Conservation (phyloP, 2,113 vertebrate genomes). For the Sylvia atricapilla region DNA sequence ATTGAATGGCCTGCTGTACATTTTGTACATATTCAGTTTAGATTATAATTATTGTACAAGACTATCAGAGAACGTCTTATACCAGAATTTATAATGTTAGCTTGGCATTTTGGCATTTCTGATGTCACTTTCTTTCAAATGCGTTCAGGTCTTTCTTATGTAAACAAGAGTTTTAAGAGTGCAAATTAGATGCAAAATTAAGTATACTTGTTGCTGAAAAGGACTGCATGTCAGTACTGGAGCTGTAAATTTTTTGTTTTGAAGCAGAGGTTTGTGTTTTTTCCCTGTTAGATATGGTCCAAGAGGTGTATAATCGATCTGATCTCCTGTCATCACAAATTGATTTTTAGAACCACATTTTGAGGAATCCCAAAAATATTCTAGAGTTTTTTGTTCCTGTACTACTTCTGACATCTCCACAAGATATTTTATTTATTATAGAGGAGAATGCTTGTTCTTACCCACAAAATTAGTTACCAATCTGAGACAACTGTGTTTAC, state of each 20-base stretch:
- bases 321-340: not conserved
- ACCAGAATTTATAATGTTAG: not conserved
- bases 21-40: not conserved
- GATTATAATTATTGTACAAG: not conserved
- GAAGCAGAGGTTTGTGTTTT: fast-evolving
- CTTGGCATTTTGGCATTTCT: not conserved
- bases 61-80: not conserved
- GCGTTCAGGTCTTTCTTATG: not conserved
- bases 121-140: not conserved
- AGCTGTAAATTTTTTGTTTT: not conserved
- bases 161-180: not conserved
- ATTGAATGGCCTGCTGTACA: not conserved
- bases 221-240: not conserved
- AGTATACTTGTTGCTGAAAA: not conserved
- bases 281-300: not conserved
- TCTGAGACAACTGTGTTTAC: not conserved
- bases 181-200: not conserved
- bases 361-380: not conserved
- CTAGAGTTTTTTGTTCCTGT: not conserved
- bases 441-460: not conserved
- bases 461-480: not conserved
- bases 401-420: not conserved
- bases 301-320: not conserved
- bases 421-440: not conserved
- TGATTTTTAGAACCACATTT: not conserved